phyloP scores from a whole-genome alignment of 2,113 vertebrate genomes.

The Cnemophilus loriae region DNA sequence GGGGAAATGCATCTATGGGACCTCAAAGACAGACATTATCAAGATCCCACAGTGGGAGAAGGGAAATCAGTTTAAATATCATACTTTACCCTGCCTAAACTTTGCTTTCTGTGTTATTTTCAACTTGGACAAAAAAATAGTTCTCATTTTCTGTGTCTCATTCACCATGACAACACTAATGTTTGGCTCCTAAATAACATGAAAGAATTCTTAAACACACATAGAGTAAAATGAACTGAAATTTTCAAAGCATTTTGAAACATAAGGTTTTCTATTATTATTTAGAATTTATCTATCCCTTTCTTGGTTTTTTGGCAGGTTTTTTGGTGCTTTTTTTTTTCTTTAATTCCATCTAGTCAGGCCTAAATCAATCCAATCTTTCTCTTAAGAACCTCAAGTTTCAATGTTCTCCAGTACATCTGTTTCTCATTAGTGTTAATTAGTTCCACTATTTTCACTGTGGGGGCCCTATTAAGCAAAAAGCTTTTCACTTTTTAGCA shows the following conservation, averaged over 20 bases:
- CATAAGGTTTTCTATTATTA: neutral
- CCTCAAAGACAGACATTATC: neutral
- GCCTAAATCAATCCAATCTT: constrained; percentile 6
- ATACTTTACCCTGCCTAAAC: neutral
- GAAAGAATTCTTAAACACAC: neutral
- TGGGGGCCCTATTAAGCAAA: constrained; percentile 5
- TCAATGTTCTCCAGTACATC: constrained; percentile 1
- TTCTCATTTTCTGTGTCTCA: neutral
- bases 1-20: rapidly evolving
- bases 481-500: constrained; percentile 37
- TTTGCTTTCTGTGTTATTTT: neutral
- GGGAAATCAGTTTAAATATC: neutral
- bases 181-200: neutral
- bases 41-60: neutral
- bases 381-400: neutral
- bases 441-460: constrained; percentile 26
- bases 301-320: neutral
- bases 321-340: neutral
- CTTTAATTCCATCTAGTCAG: neutral
- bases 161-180: neutral
- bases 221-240: neutral
- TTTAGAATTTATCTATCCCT: neutral
- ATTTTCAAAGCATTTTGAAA: neutral
- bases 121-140: neutral
- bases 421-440: constrained; percentile 43